Conservation (phyloP, 2,888 invertebrate genomes). For the Glaucopsyche alexis region DNA sequence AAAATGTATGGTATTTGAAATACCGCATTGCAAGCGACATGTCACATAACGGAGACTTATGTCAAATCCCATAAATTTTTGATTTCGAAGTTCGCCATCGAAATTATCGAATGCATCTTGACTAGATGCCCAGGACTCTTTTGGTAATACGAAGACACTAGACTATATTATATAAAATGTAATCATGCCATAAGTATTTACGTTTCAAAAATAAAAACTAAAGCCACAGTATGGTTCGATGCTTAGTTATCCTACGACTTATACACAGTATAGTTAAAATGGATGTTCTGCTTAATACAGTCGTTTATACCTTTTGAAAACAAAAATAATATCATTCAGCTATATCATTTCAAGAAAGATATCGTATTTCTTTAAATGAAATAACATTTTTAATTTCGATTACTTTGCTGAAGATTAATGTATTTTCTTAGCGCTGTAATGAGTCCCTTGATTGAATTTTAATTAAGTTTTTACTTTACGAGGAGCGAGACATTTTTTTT, state of each 20-base stretch:
- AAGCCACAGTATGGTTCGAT: too few species aligned
- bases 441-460: conserved; percentile 51
- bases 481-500: conserved; percentile 34
- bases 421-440: conserved; percentile 40
- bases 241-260: too few species aligned
- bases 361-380: conserved; percentile 29
- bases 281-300: background rate
- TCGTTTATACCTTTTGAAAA: background rate
- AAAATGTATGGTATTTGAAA: too few species aligned
- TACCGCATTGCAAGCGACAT: too few species aligned
- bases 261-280: too few species aligned
- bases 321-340: conserved; percentile 3
- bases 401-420: conserved; percentile 38
- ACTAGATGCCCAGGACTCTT: background rate
- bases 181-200: too few species aligned
- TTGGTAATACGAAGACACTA: background rate
- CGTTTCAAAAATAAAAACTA: too few species aligned
- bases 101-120: too few species aligned
- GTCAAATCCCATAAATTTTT: too few species aligned
- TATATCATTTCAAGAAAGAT: conserved; percentile 11
- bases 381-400: conserved; percentile 32
- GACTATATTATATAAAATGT: too few species aligned
- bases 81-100: too few species aligned
- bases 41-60: too few species aligned
- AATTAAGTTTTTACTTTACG: conserved; percentile 46